phyloP scores from a whole-genome alignment of 2,888 invertebrate species.

The Zeuzera pyrina region DNA sequence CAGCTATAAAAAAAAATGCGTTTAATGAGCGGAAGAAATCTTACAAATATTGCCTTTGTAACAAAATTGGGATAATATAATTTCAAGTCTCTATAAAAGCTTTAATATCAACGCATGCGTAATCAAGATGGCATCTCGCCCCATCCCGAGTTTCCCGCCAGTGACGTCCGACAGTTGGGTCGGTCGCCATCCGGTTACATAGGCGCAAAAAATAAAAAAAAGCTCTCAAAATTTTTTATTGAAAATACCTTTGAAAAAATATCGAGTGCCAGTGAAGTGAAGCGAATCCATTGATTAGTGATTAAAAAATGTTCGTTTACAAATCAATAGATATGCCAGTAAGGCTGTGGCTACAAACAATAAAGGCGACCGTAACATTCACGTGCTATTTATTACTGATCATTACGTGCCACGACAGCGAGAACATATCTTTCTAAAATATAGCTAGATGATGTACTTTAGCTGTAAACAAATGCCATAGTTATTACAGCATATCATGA shows the following conservation, averaged over 20 bases:
- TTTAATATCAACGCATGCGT: conserved; percentile 66
- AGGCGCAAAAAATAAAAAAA: conserved; percentile 13
- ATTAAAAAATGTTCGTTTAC: conserved; percentile 27
- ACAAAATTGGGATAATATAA: too few species aligned
- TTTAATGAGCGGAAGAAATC: too few species aligned
- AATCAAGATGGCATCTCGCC: conserved; percentile 21
- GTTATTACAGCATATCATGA: conserved; percentile 21
- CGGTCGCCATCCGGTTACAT: conserved; percentile 21
- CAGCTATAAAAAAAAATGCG: too few species aligned
- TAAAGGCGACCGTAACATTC: conserved; percentile 28
- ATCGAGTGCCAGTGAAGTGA: conserved; percentile 17
- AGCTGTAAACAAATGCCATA: conserved; percentile 5
- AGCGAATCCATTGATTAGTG: conserved; percentile 2
- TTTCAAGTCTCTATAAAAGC: too few species aligned
- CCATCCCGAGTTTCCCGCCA: conserved; percentile 42
- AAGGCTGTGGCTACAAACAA: conserved; percentile 17
- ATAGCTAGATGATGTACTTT: conserved; percentile 1
- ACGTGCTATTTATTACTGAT: conserved; percentile 38
- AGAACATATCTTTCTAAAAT: conserved; percentile 37
- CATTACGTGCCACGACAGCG: conserved; percentile 56
- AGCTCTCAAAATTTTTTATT: too few species aligned
- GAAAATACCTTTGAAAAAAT: conserved; percentile 17
- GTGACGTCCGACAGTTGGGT: conserved; percentile 28
- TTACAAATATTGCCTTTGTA: too few species aligned
- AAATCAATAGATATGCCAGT: conserved; percentile 26